Evolutionary conservation across 2,888 invertebrate genomes (phyloP), one percentile per base, ranked within the genome.

Genomic region (Acleris literana): DNA sequence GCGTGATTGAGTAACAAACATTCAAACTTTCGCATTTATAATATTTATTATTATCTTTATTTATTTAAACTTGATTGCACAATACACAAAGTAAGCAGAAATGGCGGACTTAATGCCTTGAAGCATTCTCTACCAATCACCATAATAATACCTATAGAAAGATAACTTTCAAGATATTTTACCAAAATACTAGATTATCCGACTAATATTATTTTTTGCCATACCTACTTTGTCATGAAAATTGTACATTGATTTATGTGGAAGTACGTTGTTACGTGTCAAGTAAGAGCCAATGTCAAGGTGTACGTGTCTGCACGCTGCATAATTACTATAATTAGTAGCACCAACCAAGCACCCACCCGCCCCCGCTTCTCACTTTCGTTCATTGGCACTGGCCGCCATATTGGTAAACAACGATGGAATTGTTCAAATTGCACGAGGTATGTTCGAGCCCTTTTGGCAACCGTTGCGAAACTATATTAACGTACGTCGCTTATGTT

Each of bases 391-490:
- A 56, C 48, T 7, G 33, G 51, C 55, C 25, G 25, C 55, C 55
- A 54, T 54, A 20, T 65, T 29, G 29, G 33, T 61, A 61, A 65
- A 61, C 55, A 65, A 61, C 17, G 33, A 51, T 51, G 25, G 16
- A 43, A 48, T 64, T 54, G 48, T 60, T 48, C 54, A 22, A 39
- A 44, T 7, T 22, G n/a, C 49, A 25, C 48, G 17, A 48, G 39
- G 39, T 59, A 64, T 49, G 58, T 46, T 59, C 59, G 59, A 64
- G 64, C 64, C 64, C 64, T 48, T 54, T 64, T 64, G 64, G 59
- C 59, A 64, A 39, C 43, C 46, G 18, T 52, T 22, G 49, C 49
- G 9, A 25, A 63, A 44, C n/a, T 4, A 55, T 44, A 46, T 46
- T 17, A 46, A 2, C 17, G 13, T 33, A 33, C 9, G 33, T 33